phyloP scores from a whole-genome alignment of 2,888 invertebrate genomes.

The Anthrax anthrax region DNA sequence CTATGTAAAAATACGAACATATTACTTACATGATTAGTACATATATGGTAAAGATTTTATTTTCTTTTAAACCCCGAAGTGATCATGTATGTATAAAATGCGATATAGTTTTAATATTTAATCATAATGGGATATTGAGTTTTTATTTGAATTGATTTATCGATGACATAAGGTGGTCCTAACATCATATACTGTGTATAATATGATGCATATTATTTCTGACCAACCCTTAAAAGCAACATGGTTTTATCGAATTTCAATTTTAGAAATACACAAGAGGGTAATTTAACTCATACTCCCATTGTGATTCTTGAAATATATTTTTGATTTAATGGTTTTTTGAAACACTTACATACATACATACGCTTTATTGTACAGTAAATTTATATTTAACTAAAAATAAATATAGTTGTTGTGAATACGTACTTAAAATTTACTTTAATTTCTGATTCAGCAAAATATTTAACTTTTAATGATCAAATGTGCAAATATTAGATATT shows the following conservation, averaged over 20 bases:
- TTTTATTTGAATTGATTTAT: constrained; percentile 8
- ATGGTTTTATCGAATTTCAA: neutral
- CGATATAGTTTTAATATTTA: constrained; percentile 8
- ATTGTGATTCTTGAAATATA: constrained; percentile 9
- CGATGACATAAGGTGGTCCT: constrained; percentile 5
- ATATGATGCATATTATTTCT: neutral
- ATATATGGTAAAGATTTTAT: too few relatives aligned
- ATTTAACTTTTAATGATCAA: too few relatives aligned
- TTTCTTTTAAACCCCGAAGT: neutral
- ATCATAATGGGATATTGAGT: constrained; percentile 8
- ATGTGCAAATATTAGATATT: too few relatives aligned
- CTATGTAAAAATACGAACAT: too few relatives aligned
- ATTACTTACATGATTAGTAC: too few relatives aligned
- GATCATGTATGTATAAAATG: neutral
- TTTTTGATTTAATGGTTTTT: constrained; percentile 10
- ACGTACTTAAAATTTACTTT: too few relatives aligned
- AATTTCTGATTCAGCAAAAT: too few relatives aligned
- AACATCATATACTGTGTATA: neutral
- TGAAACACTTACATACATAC: neutral
- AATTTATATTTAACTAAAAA: too few relatives aligned
- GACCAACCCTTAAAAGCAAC: neutral
- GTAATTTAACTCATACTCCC: constrained; percentile 8
- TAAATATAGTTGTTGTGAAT: too few relatives aligned
- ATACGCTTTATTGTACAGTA: too few relatives aligned
- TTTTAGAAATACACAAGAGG: constrained; percentile 8